Percentiles rank a stretch among this genome's conserved stretches.
phyloP scores from a whole-genome alignment of 2,888 invertebrate species.

The Cantharis lateralis region DNA sequence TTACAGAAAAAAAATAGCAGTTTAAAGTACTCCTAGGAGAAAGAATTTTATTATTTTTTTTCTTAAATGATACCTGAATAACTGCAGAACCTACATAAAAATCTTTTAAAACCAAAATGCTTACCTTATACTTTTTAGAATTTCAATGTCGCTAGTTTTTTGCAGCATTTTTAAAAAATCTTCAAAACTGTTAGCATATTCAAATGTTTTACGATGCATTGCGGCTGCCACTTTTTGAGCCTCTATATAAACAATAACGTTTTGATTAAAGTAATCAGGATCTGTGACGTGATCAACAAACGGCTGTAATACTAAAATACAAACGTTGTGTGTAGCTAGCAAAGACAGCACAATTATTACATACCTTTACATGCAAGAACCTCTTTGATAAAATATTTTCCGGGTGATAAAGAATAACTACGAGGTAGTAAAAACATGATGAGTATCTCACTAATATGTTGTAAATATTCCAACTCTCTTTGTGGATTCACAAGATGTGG shows the following conservation, averaged over 20 bases:
- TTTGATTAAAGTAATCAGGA: slow-evolving; percentile 90
- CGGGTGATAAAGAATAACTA: slow-evolving; percentile 77
- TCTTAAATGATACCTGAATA: too few species aligned
- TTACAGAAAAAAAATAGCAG: too few species aligned
- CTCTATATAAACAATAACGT: slow-evolving; percentile 81
- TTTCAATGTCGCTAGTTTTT: slow-evolving; percentile 78
- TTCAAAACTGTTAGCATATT: slow-evolving; percentile 88
- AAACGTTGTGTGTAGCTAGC: neutral
- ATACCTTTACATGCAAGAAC: slow-evolving; percentile 83
- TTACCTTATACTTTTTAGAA: slow-evolving; percentile 80
- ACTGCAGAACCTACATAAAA: too few species aligned
- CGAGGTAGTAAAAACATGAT: slow-evolving; percentile 81
- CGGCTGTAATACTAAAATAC: slow-evolving; percentile 73
- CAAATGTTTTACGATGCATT: slow-evolving; percentile 80
- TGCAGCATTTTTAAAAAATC: slow-evolving; percentile 86
- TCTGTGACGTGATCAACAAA: slow-evolving; percentile 83
- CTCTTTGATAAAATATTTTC: slow-evolving; percentile 81
- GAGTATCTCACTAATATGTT: slow-evolving; percentile 81
- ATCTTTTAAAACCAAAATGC: slow-evolving; percentile 16
- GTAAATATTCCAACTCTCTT: slow-evolving; percentile 78
- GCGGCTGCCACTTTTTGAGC: slow-evolving; percentile 78
- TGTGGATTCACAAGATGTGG: slow-evolving; percentile 75
- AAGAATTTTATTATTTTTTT: too few species aligned
- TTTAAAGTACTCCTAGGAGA: too few species aligned
- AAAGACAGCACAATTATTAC: slow-evolving; percentile 19